These are phyloP conservation scores for Scaptomyza pallida DNA, from an alignment of 1,140 invertebrate species.

Conservation along the genomic window DNA sequence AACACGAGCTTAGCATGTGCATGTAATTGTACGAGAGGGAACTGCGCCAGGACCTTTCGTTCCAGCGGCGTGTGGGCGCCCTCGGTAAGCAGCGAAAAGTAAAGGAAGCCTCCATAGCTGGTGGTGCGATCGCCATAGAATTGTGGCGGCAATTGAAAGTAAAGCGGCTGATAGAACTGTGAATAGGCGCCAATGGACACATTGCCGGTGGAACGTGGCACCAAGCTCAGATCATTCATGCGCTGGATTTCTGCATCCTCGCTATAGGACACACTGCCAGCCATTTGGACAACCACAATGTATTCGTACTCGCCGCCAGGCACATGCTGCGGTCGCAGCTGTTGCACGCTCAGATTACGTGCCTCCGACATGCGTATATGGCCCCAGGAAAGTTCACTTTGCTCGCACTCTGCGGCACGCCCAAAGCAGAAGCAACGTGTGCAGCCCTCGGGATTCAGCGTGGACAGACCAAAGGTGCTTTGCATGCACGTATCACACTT, in stretches of 20 bases:
- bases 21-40: conserved; percentile 93
- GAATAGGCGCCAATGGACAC: conserved; percentile 88
- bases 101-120: conserved; percentile 96
- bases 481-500: conserved; percentile 93
- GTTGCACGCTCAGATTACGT: conserved; percentile 86
- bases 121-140: conserved; percentile 95
- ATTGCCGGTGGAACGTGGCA: conserved; percentile 85
- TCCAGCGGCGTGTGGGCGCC: conserved; percentile 87
- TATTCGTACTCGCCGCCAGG: conserved; percentile 77
- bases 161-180: conserved; percentile 90
- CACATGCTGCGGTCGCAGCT: conserved; percentile 58
- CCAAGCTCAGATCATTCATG: conserved; percentile 84
- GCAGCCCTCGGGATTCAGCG: conserved; percentile 91
- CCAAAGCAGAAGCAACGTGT: conserved; percentile 96
- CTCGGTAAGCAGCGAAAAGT: conserved; percentile 90
- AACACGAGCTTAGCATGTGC: conserved; percentile 91
- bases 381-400: conserved; percentile 91
- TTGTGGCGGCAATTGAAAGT: conserved; percentile 92
- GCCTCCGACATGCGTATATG: conserved; percentile 87
- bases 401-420: conserved; percentile 89
- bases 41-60: conserved; percentile 85
- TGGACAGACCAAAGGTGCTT: conserved; percentile 92
- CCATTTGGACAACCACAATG: conserved; percentile 78
- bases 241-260: conserved; percentile 83
- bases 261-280: conserved; percentile 58